Conservation (phyloP, 2,888 invertebrate genomes). For the Phalera bucephala region DNA sequence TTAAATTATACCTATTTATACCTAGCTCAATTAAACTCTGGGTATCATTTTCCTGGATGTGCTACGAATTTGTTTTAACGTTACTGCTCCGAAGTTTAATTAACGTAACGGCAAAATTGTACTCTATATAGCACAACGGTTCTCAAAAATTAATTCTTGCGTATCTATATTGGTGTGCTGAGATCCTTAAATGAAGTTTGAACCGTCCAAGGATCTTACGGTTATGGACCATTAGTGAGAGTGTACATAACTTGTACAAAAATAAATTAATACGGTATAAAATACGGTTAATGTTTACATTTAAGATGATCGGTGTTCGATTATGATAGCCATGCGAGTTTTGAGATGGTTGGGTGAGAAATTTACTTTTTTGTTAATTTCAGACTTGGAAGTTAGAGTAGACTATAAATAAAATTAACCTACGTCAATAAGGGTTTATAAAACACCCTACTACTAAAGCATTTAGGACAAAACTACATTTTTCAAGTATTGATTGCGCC, state of each 20-base stretch:
- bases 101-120: constrained; percentile 23
- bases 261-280: constrained; percentile 13
- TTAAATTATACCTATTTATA: too few species aligned
- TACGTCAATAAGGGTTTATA: too few species aligned
- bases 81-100: constrained; percentile 27
- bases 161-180: constrained; percentile 26
- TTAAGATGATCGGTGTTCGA: constrained; percentile 14
- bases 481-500: too few species aligned
- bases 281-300: constrained; percentile 16
- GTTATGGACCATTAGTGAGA: constrained; percentile 59
- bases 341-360: too few species aligned
- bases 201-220: constrained; percentile 64
- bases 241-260: constrained; percentile 49
- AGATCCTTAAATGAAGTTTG: constrained; percentile 46
- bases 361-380: too few species aligned
- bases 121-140: constrained; percentile 10
- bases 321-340: too few species aligned
- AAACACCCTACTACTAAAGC: too few species aligned
- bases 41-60: constrained; percentile 10
- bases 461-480: too few species aligned
- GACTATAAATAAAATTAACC: too few species aligned
- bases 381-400: too few species aligned
- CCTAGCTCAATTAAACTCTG: too few species aligned
- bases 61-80: constrained; percentile 22
- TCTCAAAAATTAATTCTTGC: constrained; percentile 34